phyloP scores from a whole-genome alignment of 2,113 vertebrate genomes.

The Gallinago paraguaiae region DNA sequence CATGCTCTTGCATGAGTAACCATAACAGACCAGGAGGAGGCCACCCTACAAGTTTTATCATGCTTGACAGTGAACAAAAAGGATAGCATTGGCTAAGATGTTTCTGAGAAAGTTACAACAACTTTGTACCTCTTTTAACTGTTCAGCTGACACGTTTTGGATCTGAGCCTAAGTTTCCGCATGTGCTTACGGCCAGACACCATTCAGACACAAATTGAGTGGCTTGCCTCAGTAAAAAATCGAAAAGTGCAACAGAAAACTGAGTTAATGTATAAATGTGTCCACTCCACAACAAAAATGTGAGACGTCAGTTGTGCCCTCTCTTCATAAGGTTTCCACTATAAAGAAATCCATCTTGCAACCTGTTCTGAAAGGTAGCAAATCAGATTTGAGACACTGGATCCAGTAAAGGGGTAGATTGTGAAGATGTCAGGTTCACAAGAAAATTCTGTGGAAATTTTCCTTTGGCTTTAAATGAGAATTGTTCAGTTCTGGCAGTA shows the following conservation, averaged over 20 bases:
- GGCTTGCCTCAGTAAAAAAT: not conserved
- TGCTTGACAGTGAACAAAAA: not conserved
- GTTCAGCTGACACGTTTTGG: not conserved
- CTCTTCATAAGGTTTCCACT: not conserved
- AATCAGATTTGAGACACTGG: not conserved
- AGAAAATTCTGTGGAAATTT: not conserved
- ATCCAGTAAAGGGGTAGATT: not conserved
- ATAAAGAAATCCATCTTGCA: not conserved
- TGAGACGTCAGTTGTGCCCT: not conserved
- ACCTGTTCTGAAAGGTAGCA: not conserved
- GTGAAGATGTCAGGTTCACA: not conserved
- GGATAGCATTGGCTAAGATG: not conserved
- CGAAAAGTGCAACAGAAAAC: not conserved
- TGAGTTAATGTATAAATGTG: not conserved
- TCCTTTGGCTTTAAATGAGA: not conserved
- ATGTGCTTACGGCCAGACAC: not conserved
- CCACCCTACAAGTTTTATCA: not conserved
- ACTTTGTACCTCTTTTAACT: not conserved
- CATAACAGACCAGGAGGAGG: not conserved
- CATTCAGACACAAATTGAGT: not conserved
- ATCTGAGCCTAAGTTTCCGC: not conserved
- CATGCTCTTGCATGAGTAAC: not conserved
- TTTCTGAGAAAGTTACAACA: not conserved
- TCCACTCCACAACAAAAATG: not conserved
- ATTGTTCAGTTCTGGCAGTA: accelerated